phyloP scores from a whole-genome alignment of 2,888 invertebrate species.

The Phrixothrix hirtus region DNA sequence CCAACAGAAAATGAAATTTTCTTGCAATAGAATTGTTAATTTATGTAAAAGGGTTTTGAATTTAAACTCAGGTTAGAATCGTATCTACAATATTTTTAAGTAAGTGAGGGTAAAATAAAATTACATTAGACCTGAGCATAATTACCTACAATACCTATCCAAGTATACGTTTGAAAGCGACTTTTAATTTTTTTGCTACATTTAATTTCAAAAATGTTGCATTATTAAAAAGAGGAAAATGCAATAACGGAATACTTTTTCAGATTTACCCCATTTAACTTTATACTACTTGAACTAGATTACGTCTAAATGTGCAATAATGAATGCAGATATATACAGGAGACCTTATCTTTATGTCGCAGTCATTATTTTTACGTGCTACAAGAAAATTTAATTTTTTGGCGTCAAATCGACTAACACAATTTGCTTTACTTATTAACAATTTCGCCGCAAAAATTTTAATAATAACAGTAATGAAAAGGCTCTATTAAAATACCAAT shows the following conservation, averaged over 20 bases:
- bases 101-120: neutral
- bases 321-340: constrained; percentile 27
- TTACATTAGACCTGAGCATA: constrained; percentile 11
- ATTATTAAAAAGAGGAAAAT: constrained; percentile 35
- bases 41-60: too few species aligned
- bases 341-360: constrained; percentile 27
- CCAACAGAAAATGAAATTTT: too few species aligned
- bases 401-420: constrained; percentile 2
- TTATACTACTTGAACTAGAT: constrained; percentile 30
- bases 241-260: constrained; percentile 42
- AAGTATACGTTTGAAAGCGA: constrained; percentile 5
- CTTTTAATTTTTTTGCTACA: constrained; percentile 42
- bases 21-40: too few species aligned
- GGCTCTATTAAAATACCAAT: constrained; percentile 12
- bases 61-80: too few species aligned
- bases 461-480: constrained; percentile 9
- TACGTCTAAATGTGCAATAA: constrained; percentile 35
- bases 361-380: constrained; percentile 24
- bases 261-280: constrained; percentile 37
- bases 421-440: constrained; percentile 8
- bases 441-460: constrained; percentile 9
- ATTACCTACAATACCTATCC: constrained; percentile 9
- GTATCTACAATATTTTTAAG: constrained; percentile 3
- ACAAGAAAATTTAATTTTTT: constrained; percentile 21
- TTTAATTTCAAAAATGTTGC: constrained; percentile 48